Evolutionary conservation across 2,113 vertebrate genomes (phyloP).

Genomic region (Astur gentilis): DNA sequence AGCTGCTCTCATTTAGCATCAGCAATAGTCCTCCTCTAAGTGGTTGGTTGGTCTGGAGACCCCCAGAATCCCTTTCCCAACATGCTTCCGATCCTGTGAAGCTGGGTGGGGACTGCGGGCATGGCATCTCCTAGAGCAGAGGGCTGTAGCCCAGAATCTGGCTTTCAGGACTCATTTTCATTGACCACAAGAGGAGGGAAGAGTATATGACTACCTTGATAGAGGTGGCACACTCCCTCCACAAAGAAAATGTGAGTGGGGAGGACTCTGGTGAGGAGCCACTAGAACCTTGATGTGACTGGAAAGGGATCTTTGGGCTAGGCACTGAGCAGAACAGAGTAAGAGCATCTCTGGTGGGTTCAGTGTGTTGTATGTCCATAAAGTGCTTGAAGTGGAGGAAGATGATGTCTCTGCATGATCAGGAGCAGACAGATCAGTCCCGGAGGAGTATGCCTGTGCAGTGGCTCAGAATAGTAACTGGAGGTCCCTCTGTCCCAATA

Average conservation of each 20-base stretch:
- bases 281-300: neutral
- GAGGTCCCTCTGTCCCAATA: neutral
- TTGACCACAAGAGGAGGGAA: slow-evolving; percentile 72
- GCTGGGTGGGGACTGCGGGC: neutral
- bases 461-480: neutral
- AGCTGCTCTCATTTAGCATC: neutral
- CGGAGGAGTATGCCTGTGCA: neutral
- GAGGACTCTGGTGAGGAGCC: neutral
- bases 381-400: neutral
- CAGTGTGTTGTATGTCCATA: neutral
- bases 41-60: neutral
- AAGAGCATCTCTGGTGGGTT: neutral
- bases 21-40: neutral
- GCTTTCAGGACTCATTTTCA: slow-evolving; percentile 73
- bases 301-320: neutral
- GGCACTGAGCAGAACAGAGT: neutral
- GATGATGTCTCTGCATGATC: neutral
- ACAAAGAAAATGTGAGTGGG: slow-evolving; percentile 73
- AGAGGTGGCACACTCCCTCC: slow-evolving; percentile 70
- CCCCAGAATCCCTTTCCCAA: neutral
- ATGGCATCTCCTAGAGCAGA: neutral
- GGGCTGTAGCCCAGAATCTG: neutral
- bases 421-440: neutral
- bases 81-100: neutral
- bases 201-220: slow-evolving; percentile 70